A percentile compares a stretch with the other conserved stretches of the same genome.
Conservation (phyloP, 2,888 invertebrate genomes). For the Uloborus plumipes region DNA sequence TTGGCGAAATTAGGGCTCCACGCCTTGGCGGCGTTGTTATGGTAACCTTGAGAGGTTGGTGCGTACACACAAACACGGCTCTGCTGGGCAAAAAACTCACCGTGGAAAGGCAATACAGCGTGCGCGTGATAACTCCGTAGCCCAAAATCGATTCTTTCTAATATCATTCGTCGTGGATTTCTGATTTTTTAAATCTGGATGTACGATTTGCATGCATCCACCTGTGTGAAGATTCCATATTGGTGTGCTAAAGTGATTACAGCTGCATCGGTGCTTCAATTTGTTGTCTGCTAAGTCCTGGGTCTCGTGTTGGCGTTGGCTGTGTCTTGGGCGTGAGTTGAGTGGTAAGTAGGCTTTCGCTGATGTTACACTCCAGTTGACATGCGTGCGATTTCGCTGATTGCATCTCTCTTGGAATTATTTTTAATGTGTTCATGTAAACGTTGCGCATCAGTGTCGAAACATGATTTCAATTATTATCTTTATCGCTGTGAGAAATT, state of each 20-base stretch:
- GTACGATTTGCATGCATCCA: neutral
- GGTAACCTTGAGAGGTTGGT: slow-evolving; percentile 41
- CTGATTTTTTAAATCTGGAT: slow-evolving; percentile 1
- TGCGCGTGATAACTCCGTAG: slow-evolving; percentile 14
- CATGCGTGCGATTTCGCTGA: slow-evolving; percentile 30
- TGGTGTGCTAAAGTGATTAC: too few species aligned
- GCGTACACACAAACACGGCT: slow-evolving; percentile 55
- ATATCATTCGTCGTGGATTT: slow-evolving; percentile 23
- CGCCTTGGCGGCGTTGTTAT: slow-evolving; percentile 54
- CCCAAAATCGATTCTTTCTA: slow-evolving; percentile 6
- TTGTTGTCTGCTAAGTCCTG: neutral
- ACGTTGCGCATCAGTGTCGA: too few species aligned
- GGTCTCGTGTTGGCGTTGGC: neutral
- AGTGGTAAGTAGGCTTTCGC: slow-evolving; percentile 21
- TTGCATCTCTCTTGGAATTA: neutral
- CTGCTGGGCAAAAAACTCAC: slow-evolving; percentile 46
- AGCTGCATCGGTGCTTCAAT: slow-evolving; percentile 5
- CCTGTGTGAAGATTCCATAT: neutral
- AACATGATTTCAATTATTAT: too few species aligned
- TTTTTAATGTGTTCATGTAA: too few species aligned
- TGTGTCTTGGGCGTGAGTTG: slow-evolving; percentile 33
- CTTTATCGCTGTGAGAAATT: too few species aligned
- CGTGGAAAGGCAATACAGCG: slow-evolving; percentile 15
- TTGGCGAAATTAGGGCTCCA: slow-evolving; percentile 28
- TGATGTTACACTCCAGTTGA: slow-evolving; percentile 11